Evolutionary conservation across 2,797 vertebrate genomes (phyloP).

Genomic region (Ibycter americanus): DNA sequence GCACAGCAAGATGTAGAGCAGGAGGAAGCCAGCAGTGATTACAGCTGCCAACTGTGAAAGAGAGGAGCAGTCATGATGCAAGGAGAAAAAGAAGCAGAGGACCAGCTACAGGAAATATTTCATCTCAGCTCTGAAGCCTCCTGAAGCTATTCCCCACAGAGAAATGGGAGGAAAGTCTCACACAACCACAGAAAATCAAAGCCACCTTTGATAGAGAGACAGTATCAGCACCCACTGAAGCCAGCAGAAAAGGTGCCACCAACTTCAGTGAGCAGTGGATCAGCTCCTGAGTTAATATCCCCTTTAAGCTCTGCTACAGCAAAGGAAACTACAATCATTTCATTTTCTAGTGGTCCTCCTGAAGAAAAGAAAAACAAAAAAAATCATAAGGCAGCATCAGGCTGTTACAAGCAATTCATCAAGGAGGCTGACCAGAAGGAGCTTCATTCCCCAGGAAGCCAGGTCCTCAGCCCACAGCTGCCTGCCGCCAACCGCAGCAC

Average conservation of each 20-base stretch:
- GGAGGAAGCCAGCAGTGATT: conserved; percentile 4
- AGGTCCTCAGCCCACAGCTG: neutral
- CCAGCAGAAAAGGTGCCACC: neutral
- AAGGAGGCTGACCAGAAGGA: neutral
- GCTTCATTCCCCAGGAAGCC: neutral
- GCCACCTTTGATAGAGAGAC: neutral
- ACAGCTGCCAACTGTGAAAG: conserved; percentile 55
- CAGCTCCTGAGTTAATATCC: neutral
- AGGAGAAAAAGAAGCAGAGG: neutral
- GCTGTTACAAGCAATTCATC: neutral
- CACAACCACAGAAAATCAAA: neutral
- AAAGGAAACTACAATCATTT: neutral
- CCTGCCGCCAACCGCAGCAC: rapidly evolving
- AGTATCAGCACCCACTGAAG: neutral
- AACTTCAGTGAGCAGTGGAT: neutral
- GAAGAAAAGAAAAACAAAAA: neutral
- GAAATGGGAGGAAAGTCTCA: neutral
- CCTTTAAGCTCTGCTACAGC: neutral
- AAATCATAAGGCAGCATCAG: neutral
- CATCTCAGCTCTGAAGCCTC: neutral
- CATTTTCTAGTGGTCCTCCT: neutral
- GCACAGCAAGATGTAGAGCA: conserved; percentile 65
- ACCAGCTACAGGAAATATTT: neutral
- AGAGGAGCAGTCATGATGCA: neutral
- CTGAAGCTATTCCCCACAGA: neutral